Percentiles rank a stretch among this genome's conserved stretches.
phyloP scores from a whole-genome alignment of 2,888 invertebrate genomes.

The Hemaris fuciformis region DNA sequence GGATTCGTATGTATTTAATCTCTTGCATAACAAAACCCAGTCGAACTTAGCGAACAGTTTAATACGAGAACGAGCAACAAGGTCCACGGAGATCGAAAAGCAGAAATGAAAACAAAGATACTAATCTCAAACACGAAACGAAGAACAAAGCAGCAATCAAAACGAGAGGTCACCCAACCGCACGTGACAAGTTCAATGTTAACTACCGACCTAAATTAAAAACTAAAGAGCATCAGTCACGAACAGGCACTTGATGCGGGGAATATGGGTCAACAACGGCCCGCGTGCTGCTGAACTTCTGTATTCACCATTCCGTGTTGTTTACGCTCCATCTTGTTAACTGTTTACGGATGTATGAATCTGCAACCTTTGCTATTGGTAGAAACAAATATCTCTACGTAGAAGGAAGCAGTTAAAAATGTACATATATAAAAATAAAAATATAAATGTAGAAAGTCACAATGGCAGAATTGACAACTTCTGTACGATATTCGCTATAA shows the following conservation, averaged over 20 bases:
- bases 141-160: conserved; percentile 14
- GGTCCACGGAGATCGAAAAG: not conserved
- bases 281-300: not conserved
- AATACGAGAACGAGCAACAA: not conserved
- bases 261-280: conserved; percentile 31
- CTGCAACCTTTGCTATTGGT: no score
- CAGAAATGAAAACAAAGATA: not conserved
- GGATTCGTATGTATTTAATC: no score
- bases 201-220: conserved; percentile 39
- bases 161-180: conserved; percentile 14
- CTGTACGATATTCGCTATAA: no score
- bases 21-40: no score
- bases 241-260: conserved; percentile 25
- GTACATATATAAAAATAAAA: no score
- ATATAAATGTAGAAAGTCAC: no score
- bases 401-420: no score
- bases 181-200: conserved; percentile 50
- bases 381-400: no score
- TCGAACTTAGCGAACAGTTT: no score
- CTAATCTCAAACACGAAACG: conserved; percentile 14
- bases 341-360: not conserved
- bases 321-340: not conserved
- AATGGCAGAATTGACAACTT: no score
- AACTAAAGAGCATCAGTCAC: conserved; percentile 37
- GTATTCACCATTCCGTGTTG: not conserved